Conservation (phyloP, 1,140 invertebrate genomes). For the Pinna nobilis region DNA sequence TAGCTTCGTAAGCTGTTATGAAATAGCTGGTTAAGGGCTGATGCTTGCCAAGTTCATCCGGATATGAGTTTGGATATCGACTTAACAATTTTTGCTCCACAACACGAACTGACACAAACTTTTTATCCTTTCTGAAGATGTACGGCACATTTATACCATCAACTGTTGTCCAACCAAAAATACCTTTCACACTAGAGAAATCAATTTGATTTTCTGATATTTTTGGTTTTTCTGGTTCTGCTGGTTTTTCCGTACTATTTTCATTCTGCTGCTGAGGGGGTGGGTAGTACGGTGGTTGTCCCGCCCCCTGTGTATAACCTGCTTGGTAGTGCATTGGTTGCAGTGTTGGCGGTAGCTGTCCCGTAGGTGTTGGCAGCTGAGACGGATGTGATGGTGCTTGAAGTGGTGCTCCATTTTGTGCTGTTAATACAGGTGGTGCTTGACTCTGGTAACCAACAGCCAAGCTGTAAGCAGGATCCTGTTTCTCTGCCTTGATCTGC, state of each 20-base stretch:
- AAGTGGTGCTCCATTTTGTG: conserved; percentile 9
- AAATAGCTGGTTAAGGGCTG: conserved; percentile 88
- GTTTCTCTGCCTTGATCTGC: conserved; percentile 18
- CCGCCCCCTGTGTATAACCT: background rate
- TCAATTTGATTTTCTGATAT: conserved; percentile 55
- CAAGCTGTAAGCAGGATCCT: conserved; percentile 12
- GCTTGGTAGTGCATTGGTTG: background rate
- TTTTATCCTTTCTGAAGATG: conserved; percentile 87
- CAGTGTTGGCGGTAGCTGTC: background rate
- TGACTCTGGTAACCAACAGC: background rate
- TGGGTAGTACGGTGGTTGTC: conserved; percentile 5
- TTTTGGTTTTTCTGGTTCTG: conserved; percentile 32
- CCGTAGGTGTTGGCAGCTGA: background rate
- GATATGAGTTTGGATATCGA: conserved; percentile 76
- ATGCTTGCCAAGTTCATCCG: conserved; percentile 67
- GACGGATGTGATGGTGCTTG: conserved; percentile 14
- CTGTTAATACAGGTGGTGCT: conserved; percentile 1
- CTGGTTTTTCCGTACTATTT: background rate
- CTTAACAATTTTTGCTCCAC: conserved; percentile 82
- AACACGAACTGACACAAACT: conserved; percentile 94
- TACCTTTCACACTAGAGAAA: conserved; percentile 78
- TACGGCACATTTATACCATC: conserved; percentile 91
- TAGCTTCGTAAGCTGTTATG: conserved; percentile 92
- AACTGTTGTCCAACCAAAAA: conserved; percentile 92
- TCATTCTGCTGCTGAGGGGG: conserved; percentile 4